A percentile compares a stretch with the other conserved stretches of the same genome.
Evolutionary conservation across 2,888 invertebrate genomes (phyloP).

Genomic region (Brassicogethes aeneus): DNA sequence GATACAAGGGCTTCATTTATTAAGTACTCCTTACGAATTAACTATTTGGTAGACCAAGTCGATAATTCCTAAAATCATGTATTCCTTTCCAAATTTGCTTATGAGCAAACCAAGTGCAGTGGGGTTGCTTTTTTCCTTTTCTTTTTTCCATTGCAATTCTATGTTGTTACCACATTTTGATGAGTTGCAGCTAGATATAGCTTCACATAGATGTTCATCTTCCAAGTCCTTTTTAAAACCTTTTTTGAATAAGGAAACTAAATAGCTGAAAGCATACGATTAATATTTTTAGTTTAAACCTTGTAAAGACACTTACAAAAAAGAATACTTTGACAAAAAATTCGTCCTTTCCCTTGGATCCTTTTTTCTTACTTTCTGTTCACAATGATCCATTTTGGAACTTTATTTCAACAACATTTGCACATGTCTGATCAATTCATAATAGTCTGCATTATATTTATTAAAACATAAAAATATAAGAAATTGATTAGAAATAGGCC

Average conservation of each 20-base stretch:
- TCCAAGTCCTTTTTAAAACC: constrained; percentile 1
- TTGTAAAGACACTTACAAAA: constrained; percentile 21
- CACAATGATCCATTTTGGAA: constrained; percentile 22
- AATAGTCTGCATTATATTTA: too few relatives aligned
- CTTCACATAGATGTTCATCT: neutral
- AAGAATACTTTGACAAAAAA: constrained; percentile 22
- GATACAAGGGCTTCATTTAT: too few relatives aligned
- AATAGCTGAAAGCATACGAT: neutral
- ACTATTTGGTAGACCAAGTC: neutral
- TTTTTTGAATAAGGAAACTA: neutral
- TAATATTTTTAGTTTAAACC: neutral
- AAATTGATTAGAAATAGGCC: too few relatives aligned
- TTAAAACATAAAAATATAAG: too few relatives aligned
- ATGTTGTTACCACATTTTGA: neutral
- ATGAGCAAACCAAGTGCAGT: neutral
- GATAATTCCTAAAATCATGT: neutral
- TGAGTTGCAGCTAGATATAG: neutral
- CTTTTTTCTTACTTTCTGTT: constrained; percentile 15
- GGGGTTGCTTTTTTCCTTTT: neutral
- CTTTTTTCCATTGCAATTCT: neutral
- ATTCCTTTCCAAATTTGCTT: neutral
- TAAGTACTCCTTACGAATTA: neutral
- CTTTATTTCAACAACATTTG: too few relatives aligned
- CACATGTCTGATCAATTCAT: too few relatives aligned
- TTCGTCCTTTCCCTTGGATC: constrained; percentile 25